Evolutionary conservation across 2,113 vertebrate genomes (phyloP).

Genomic region (Spermophilus dauricus): DNA sequence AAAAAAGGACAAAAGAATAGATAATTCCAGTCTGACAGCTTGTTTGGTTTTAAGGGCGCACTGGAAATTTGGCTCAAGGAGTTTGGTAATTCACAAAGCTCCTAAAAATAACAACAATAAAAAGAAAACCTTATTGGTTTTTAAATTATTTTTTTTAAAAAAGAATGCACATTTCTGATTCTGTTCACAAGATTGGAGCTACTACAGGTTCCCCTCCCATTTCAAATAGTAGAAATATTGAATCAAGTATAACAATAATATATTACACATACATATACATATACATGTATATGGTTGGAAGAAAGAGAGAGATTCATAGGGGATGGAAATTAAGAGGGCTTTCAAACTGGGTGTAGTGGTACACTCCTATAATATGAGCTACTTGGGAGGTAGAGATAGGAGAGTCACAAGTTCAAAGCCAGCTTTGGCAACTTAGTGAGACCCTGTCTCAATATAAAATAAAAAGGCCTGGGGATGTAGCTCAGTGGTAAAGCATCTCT

Average conservation of each 20-base stretch:
- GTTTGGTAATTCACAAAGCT: background rate
- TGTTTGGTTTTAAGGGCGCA: constrained; percentile 19
- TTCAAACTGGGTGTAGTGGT: no score
- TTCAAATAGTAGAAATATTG: constrained; percentile 13
- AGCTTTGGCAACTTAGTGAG: no score
- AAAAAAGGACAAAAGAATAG: background rate
- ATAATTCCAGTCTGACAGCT: background rate
- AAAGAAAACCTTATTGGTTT: constrained; percentile 6
- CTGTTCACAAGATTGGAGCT: background rate
- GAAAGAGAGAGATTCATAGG: background rate
- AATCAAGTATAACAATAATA: background rate
- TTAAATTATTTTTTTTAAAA: background rate
- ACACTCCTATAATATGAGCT: no score
- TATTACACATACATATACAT: no score
- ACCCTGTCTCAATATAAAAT: no score
- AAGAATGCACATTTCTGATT: background rate
- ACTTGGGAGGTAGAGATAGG: no score
- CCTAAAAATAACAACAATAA: background rate
- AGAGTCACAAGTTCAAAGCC: no score
- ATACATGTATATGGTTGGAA: background rate
- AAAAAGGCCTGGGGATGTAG: no score
- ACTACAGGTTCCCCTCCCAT: background rate
- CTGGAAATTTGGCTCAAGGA: background rate
- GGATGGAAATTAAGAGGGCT: background rate
- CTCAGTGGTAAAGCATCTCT: no score